These are phyloP conservation scores for Cataglyphis rosenhaueri DNA, from an alignment of 2,888 invertebrate species.

Conservation along the genomic window DNA sequence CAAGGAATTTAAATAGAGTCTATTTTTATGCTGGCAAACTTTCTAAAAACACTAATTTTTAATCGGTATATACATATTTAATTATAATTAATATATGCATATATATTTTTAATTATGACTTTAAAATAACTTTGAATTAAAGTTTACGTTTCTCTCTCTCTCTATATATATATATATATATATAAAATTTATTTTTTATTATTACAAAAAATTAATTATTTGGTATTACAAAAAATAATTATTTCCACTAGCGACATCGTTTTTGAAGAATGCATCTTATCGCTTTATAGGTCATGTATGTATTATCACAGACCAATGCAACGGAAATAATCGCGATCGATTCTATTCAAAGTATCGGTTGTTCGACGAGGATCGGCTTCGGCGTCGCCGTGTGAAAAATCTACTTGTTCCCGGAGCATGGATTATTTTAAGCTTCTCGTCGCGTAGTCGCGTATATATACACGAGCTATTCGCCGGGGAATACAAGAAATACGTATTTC, in stretches of 20 bases:
- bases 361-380: constrained; percentile 42
- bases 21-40: background rate
- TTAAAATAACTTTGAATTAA: constrained; percentile 1
- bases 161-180: background rate
- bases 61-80: background rate
- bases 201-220: background rate
- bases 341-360: constrained; percentile 27
- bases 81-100: background rate
- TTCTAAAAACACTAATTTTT: constrained; percentile 5
- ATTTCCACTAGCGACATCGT: constrained; percentile 14
- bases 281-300: constrained; percentile 19
- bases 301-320: constrained; percentile 31
- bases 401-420: constrained; percentile 52
- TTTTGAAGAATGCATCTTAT: constrained; percentile 5
- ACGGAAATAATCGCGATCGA: constrained; percentile 45
- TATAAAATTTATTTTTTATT: background rate
- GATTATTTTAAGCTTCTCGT: constrained; percentile 54
- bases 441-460: constrained; percentile 16
- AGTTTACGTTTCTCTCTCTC: background rate
- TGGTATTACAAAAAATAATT: background rate
- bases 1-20: constrained; percentile 3
- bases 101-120: background rate
- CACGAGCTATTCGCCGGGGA: constrained; percentile 28
- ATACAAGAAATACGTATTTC: constrained; percentile 52
- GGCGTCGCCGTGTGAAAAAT: constrained; percentile 48